These are phyloP conservation scores for Podotricha telesiphe DNA, from an alignment of 2,888 invertebrate species.

Conservation along the genomic window DNA sequence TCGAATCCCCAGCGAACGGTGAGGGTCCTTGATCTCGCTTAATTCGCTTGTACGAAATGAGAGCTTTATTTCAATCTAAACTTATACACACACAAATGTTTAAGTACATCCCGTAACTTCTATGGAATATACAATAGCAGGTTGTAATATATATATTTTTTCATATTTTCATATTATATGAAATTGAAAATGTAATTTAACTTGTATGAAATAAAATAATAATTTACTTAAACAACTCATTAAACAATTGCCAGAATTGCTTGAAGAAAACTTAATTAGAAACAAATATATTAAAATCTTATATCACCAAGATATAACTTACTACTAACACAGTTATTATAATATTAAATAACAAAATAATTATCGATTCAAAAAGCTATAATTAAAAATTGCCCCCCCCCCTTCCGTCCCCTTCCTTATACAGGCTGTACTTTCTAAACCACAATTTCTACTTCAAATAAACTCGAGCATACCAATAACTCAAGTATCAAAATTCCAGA, in stretches of 20 bases:
- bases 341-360: slow-evolving; percentile 18
- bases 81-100: slow-evolving; percentile 11
- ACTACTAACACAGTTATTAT: not conserved
- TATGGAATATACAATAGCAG: not conserved
- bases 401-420: not conserved
- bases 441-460: slow-evolving; percentile 39
- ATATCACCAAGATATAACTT: not conserved
- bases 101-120: not conserved
- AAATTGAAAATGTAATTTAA: not conserved
- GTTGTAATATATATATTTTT: too few species aligned
- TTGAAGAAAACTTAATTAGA: not conserved
- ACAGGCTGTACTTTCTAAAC: slow-evolving; percentile 38
- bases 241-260: too few species aligned
- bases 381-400: slow-evolving; percentile 5
- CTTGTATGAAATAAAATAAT: too few species aligned
- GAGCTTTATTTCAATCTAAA: slow-evolving; percentile 33
- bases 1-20: slow-evolving; percentile 30
- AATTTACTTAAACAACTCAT: too few species aligned
- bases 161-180: not conserved
- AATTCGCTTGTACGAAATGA: slow-evolving; percentile 33
- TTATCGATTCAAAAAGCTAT: slow-evolving; percentile 1
- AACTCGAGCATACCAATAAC: slow-evolving; percentile 63
- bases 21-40: slow-evolving; percentile 43
- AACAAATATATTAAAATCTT: not conserved
- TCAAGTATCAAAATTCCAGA: slow-evolving; percentile 82